phyloP scores from a whole-genome alignment of 2,113 vertebrate species.

The Phycodurus eques region DNA sequence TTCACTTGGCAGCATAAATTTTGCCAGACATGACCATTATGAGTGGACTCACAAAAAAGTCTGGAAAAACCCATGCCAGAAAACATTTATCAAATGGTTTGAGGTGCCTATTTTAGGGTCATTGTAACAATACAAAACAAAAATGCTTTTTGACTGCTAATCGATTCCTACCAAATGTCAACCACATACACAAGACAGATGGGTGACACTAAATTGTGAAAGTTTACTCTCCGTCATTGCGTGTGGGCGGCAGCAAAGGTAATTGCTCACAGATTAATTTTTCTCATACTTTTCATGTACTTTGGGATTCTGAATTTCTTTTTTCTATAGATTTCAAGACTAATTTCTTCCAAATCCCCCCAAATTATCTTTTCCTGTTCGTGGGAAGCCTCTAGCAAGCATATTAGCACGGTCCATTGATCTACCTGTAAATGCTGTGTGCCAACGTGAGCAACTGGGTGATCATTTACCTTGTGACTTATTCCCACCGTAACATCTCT shows the following conservation, averaged over 20 bases:
- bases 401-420: conserved; percentile 70
- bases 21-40: not conserved
- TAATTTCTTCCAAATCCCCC: conserved; percentile 11
- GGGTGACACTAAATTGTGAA: too few relatives aligned
- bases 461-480: conserved; percentile 51
- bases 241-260: not conserved
- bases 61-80: too few relatives aligned
- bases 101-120: not conserved
- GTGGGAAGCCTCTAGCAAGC: conserved; percentile 46
- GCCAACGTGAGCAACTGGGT: conserved; percentile 54
- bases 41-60: not conserved
- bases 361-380: conserved; percentile 46
- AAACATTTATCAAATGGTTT: not conserved
- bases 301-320: not conserved
- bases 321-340: not conserved
- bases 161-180: too few relatives aligned
- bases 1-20: not conserved
- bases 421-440: conserved; percentile 50
- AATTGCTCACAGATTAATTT: not conserved
- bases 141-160: not conserved
- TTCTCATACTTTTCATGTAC: not conserved
- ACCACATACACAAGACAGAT: not conserved
- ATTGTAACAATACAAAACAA: not conserved
- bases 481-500: conserved; percentile 63
- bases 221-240: not conserved